A percentile compares a stretch with the other conserved stretches of the same genome.
phyloP scores from a whole-genome alignment of 64 coral and sea anemone genomes.

The Dendronephthya gigantea region DNA sequence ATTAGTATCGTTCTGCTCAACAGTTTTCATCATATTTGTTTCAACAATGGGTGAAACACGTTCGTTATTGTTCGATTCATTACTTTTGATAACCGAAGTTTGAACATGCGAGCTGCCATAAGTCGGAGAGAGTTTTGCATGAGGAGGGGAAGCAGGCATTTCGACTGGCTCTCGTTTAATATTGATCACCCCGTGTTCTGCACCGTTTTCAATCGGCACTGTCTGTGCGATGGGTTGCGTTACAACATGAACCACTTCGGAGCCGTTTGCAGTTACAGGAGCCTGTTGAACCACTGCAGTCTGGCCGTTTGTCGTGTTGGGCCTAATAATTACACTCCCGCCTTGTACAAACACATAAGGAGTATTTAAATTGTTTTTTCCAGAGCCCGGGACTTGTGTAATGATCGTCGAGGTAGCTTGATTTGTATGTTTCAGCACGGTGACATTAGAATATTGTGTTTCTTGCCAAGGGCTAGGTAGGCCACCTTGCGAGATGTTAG shows the following conservation, averaged over 20 bases:
- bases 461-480: slow-evolving; percentile 9
- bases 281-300: neutral
- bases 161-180: neutral
- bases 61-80: slow-evolving; percentile 2
- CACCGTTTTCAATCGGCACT: neutral
- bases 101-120: neutral
- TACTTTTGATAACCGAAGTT: neutral
- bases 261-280: neutral
- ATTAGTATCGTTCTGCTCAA: neutral
- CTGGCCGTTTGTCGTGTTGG: neutral
- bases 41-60: slow-evolving; percentile 17
- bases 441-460: slow-evolving; percentile 6
- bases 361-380: slow-evolving; percentile 3
- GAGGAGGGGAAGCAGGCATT: neutral
- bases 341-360: slow-evolving; percentile 9
- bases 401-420: slow-evolving; percentile 5
- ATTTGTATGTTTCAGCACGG: slow-evolving; percentile 4
- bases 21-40: neutral
- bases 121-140: neutral
- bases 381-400: neutral
- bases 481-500: neutral
- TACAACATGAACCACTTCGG: neutral
- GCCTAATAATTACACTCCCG: slow-evolving; percentile 8
- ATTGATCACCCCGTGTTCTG: neutral
- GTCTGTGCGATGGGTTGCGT: neutral